Percentiles rank a stretch among this genome's conserved stretches.
These are phyloP conservation scores for Drosophila azteca DNA, from an alignment of 1,140 invertebrate species.

Conservation along the genomic window DNA sequence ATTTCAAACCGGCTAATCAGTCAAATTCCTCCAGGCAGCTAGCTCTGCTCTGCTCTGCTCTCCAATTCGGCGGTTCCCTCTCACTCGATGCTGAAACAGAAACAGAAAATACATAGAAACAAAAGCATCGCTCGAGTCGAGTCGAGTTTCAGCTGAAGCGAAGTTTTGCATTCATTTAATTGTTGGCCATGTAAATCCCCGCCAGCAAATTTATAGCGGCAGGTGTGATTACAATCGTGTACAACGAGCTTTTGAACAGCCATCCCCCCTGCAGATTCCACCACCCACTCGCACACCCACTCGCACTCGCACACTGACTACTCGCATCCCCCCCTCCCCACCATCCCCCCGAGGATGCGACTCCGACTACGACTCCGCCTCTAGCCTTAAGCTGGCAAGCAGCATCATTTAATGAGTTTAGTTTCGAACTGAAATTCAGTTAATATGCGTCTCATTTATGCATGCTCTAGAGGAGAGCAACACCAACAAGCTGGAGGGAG, in stretches of 20 bases:
- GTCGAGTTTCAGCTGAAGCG: background rate
- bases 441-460: constrained; percentile 71
- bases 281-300: background rate
- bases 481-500: background rate
- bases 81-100: constrained; percentile 16
- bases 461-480: constrained; percentile 25
- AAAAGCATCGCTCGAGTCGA: constrained; percentile 24
- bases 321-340: background rate
- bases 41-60: constrained; percentile 4
- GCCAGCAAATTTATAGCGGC: constrained; percentile 62
- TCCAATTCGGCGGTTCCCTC: background rate
- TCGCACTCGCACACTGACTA: background rate
- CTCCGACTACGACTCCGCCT: background rate
- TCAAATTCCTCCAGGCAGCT: constrained; percentile 63
- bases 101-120: constrained; percentile 40
- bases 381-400: constrained; percentile 19
- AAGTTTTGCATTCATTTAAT: constrained; percentile 73
- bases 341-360: background rate
- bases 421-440: constrained; percentile 76
- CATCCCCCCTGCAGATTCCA: background rate
- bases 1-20: constrained; percentile 77
- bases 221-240: constrained; percentile 69
- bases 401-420: constrained; percentile 75
- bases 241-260: constrained; percentile 36
- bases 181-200: constrained; percentile 65